A percentile compares a stretch with the other conserved stretches of the same genome.
phyloP scores from a whole-genome alignment of 2,113 vertebrate genomes.

The Oryzias melastigma region DNA sequence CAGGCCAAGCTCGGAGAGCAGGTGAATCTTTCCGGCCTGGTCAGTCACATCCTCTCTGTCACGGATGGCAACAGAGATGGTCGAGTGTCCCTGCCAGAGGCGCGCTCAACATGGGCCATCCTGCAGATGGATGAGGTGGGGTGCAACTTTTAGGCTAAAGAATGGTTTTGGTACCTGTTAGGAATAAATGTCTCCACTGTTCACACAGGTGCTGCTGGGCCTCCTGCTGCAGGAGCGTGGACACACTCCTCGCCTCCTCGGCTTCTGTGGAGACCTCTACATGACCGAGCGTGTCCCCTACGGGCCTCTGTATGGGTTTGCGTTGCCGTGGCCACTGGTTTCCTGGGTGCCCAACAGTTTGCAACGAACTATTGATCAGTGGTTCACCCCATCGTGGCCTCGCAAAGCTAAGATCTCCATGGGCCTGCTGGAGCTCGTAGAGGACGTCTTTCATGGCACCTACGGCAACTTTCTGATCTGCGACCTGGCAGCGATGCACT shows the following conservation, averaged over 20 bases:
- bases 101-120: conserved; percentile 94
- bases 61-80: conserved; percentile 96
- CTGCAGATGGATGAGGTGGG: conserved; percentile 93
- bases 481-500: conserved; percentile 85
- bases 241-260: conserved; percentile 93
- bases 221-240: conserved; percentile 93
- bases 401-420: conserved; percentile 98
- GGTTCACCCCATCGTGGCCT: conserved; percentile 96
- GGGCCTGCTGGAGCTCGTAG: conserved; percentile 96
- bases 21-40: conserved; percentile 87
- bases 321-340: conserved; percentile 90
- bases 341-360: conserved; percentile 88
- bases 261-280: conserved; percentile 96
- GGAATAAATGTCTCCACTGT: background rate
- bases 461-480: conserved; percentile 98
- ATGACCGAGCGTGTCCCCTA: conserved; percentile 91
- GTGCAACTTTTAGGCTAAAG: too few species aligned
- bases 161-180: too few species aligned
- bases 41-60: conserved; percentile 87
- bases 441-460: conserved; percentile 96
- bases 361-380: conserved; percentile 90
- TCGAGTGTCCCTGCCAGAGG: conserved; percentile 92
- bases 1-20: conserved; percentile 91
- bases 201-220: conserved; percentile 80
- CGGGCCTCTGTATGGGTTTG: conserved; percentile 91